Evolutionary conservation across 2,888 invertebrate species (phyloP).

Genomic region (Tuta absoluta): DNA sequence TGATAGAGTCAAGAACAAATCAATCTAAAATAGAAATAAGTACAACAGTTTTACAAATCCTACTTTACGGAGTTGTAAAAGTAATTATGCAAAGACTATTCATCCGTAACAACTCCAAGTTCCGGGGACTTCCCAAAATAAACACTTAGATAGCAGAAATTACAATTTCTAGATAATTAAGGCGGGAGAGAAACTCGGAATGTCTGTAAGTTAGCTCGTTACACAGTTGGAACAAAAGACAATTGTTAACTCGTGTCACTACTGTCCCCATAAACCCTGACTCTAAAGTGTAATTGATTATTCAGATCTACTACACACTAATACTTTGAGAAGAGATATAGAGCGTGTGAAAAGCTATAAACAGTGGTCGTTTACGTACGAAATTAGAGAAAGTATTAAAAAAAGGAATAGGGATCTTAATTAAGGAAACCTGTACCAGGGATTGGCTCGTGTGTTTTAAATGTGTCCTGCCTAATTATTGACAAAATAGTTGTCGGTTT

Average conservation of each 20-base stretch:
- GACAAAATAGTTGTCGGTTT: no score
- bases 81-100: constrained; percentile 6
- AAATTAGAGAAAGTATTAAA: no score
- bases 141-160: constrained; percentile 18
- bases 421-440: no score
- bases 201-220: constrained; percentile 17
- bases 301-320: neutral
- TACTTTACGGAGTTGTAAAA: neutral
- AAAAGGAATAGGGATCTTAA: no score
- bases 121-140: constrained; percentile 9
- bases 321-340: neutral
- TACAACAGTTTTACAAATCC: neutral
- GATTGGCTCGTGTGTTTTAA: no score
- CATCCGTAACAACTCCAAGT: neutral
- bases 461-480: no score
- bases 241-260: constrained; percentile 18
- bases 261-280: constrained; percentile 13
- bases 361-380: no score
- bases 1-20: no score
- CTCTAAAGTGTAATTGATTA: constrained; percentile 11
- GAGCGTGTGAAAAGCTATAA: no score
- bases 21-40: no score
- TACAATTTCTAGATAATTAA: constrained; percentile 16
- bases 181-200: constrained; percentile 10
- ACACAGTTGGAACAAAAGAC: constrained; percentile 18